Evolutionary conservation across 1,140 invertebrate genomes (phyloP).

Genomic region (Drosophila kepulauana): DNA sequence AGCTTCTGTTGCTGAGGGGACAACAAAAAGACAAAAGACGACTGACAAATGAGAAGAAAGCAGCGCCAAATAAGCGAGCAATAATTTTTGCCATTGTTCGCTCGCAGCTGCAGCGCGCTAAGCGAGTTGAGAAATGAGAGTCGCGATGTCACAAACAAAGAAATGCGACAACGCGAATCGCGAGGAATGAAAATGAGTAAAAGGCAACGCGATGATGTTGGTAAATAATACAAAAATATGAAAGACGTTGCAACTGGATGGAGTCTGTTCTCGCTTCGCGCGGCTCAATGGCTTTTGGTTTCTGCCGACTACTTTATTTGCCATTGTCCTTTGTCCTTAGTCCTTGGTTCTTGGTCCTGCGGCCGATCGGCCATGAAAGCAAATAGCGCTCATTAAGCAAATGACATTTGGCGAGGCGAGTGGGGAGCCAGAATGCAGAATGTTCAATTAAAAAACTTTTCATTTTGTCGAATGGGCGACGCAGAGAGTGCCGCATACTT

Average conservation of each 20-base stretch:
- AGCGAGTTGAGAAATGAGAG: constrained; percentile 11
- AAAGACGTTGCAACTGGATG: constrained; percentile 31
- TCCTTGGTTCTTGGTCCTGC: constrained; percentile 17
- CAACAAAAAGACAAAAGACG: constrained; percentile 38
- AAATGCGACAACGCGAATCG: constrained; percentile 63
- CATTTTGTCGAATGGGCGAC: background rate
- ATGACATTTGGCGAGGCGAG: constrained; percentile 28
- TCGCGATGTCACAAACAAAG: constrained; percentile 55
- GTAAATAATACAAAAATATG: constrained; percentile 71
- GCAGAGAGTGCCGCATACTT: background rate
- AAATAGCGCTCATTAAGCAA: constrained; percentile 50
- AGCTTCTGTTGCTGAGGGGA: constrained; percentile 14
- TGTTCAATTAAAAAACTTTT: constrained; percentile 76
- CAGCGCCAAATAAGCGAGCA: constrained; percentile 72
- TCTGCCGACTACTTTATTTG: constrained; percentile 31
- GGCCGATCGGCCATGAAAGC: constrained; percentile 31
- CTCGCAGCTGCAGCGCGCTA: constrained; percentile 24
- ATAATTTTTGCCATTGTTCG: constrained; percentile 73
- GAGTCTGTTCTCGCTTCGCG: background rate
- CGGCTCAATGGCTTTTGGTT: constrained; percentile 24
- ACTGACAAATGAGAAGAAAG: constrained; percentile 74
- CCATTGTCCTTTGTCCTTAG: constrained; percentile 25
- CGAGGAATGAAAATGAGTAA: background rate
- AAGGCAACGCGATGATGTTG: constrained; percentile 41
- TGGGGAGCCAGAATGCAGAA: constrained; percentile 41